A percentile compares a stretch with the other conserved stretches of the same genome.
Evolutionary conservation across 2,888 invertebrate genomes (phyloP).

Genomic region (Sthenelais limicola): DNA sequence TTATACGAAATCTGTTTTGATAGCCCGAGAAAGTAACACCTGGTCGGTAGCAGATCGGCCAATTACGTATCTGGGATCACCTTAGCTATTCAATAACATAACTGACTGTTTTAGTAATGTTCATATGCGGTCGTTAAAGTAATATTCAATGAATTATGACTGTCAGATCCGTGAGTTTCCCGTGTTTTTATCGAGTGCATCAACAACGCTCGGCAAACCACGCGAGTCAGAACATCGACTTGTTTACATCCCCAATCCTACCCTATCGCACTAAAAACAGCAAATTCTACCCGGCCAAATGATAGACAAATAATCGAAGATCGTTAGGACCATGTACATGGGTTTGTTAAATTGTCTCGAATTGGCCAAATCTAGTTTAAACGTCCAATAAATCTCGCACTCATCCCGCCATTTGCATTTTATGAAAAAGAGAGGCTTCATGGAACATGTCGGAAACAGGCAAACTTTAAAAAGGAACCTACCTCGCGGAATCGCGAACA

Average conservation of each 20-base stretch:
- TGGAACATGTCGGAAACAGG: conserved; percentile 30
- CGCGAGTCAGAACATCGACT: not conserved
- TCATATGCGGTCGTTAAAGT: too few relatives aligned
- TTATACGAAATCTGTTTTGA: conserved; percentile 3
- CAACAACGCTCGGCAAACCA: conserved; percentile 14
- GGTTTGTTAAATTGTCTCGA: not conserved
- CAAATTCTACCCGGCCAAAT: too few relatives aligned
- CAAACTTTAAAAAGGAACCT: conserved; percentile 30
- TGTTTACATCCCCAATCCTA: conserved; percentile 33
- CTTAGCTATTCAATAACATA: too few relatives aligned
- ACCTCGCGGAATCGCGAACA: conserved; percentile 37
- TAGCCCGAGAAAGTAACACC: not conserved
- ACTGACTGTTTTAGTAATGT: too few relatives aligned
- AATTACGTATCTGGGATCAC: too few relatives aligned
- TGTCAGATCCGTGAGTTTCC: conserved; percentile 23
- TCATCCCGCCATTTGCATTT: conserved; percentile 38
- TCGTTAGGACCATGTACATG: too few relatives aligned
- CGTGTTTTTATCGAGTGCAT: conserved; percentile 37
- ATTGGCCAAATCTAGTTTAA: conserved; percentile 37
- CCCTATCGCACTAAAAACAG: too few relatives aligned
- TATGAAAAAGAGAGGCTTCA: conserved; percentile 35
- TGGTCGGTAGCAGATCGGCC: too few relatives aligned
- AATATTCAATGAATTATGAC: too few relatives aligned
- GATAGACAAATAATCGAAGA: too few relatives aligned
- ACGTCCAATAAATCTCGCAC: conserved; percentile 36